phyloP scores from a whole-genome alignment of 2,888 invertebrate species.

The Sinodicranocentrus sp. region DNA sequence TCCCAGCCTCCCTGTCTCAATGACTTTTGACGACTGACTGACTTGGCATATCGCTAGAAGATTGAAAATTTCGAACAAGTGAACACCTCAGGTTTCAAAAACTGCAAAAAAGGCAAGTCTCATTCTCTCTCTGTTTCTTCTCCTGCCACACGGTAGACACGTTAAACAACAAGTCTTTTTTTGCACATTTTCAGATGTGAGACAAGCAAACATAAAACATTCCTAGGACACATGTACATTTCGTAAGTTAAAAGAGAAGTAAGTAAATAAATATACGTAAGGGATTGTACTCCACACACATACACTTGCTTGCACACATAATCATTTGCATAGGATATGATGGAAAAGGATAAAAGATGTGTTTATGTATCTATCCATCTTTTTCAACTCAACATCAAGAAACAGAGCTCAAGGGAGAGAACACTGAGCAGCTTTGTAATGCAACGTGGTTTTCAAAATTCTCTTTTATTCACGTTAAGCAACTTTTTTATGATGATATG shows the following conservation, averaged over 20 bases:
- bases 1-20: background rate
- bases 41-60: background rate
- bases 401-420: background rate
- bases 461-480: background rate
- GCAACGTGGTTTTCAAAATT: slow-evolving; percentile 42
- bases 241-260: no score
- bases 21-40: slow-evolving; percentile 1
- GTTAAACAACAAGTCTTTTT: no score
- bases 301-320: no score
- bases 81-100: background rate
- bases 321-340: slow-evolving; percentile 8
- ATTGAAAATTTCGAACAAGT: background rate
- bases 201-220: no score
- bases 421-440: background rate
- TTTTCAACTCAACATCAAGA: background rate
- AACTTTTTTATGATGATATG: slow-evolving; percentile 4
- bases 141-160: background rate
- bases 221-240: no score
- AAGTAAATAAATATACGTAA: no score
- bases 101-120: background rate
- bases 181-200: no score
- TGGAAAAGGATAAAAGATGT: slow-evolving; percentile 38
- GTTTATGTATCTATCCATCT: slow-evolving; percentile 3
- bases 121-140: background rate
- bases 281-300: no score